Base-by-base conservation (phyloP, 2,888 invertebrate species). In the Tolmerus cingulatus region DNA sequence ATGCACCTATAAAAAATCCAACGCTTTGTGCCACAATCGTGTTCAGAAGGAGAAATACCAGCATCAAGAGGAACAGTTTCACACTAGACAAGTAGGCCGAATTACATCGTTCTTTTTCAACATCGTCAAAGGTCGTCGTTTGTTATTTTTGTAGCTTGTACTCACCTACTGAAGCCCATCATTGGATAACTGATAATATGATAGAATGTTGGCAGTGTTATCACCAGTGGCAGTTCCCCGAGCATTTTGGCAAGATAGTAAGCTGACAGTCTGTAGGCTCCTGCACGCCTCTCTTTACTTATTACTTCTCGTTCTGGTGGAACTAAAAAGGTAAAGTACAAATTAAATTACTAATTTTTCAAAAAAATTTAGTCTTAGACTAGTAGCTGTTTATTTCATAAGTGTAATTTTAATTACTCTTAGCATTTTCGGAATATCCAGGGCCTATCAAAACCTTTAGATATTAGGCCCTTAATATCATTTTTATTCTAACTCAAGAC, bases 161-260 rank as follows among this genome's bases (percentile, higher is more conserved):
- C 90, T 89, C 85, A 91, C 92, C 92, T 91, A 88, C 91, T 90
- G 87, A 92, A 92, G 89, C 95, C 96, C 91, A 96, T 93, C 95
- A 96, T 95, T 89, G 96, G 96, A 92, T 96, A 97, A 89, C 96
- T 95, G 90, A 96, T 95, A 90, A 95, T 93, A 91, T 96, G 95
- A 93, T 96, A 96, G 90, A 96, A 94, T 74, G 96, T 95, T 87
- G 96, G 96, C 90, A 96, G 93, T 57, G 96, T 95, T 90, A 96
- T 94, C 74, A 95, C 95, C 89, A 96, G 92, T 9, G 96, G 96
- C 90, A 96, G 91, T 92, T 97, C 97, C 87, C 96, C 96, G 88
- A 96, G 94, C 95, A 96, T 96, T 93, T 97, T 96, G 88, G 97
- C 96, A 91, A 96, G 92, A 92, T 96, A 97, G 91, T 96, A 97